Evolutionary conservation across 2,113 vertebrate genomes (phyloP).

Genomic region (Tringa solitaria): DNA sequence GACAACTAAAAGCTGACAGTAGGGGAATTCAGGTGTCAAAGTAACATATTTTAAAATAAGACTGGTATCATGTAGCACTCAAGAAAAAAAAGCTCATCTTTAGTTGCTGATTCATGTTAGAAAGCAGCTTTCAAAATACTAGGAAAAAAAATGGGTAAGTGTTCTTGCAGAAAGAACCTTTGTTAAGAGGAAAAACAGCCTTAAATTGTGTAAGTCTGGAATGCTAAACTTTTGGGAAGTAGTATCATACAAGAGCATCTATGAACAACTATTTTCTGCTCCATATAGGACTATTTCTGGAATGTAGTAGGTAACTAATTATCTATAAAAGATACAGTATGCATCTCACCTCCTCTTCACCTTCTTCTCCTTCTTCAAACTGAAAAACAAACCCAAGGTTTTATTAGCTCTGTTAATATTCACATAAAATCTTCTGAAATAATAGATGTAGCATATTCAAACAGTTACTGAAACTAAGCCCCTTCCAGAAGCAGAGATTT

Average conservation of each 20-base stretch:
- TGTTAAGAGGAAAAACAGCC: not conserved
- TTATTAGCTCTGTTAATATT: conserved; percentile 9
- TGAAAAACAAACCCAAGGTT: conserved; percentile 66
- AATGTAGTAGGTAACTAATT: not conserved
- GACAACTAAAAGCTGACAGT: not conserved
- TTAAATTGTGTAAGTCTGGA: not conserved
- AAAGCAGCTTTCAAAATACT: not conserved
- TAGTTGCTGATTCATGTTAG: not conserved
- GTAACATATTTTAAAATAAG: not conserved
- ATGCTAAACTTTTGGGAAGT: not conserved
- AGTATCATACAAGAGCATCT: not conserved
- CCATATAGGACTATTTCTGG: not conserved
- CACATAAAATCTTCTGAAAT: not conserved
- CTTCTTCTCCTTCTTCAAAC: conserved; percentile 98
- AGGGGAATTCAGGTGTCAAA: too few species aligned
- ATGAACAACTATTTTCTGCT: not conserved
- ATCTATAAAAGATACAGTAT: not conserved
- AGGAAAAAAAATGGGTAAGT: not conserved
- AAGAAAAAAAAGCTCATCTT: not conserved
- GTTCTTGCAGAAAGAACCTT: not conserved
- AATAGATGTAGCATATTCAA: not conserved
- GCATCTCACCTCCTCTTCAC: conserved; percentile 91
- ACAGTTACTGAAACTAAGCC: not conserved
- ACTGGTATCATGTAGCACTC: not conserved
- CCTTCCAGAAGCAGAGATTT: not conserved